phyloP scores from a whole-genome alignment of 2,113 vertebrate species.

The Loxodonta africana region DNA sequence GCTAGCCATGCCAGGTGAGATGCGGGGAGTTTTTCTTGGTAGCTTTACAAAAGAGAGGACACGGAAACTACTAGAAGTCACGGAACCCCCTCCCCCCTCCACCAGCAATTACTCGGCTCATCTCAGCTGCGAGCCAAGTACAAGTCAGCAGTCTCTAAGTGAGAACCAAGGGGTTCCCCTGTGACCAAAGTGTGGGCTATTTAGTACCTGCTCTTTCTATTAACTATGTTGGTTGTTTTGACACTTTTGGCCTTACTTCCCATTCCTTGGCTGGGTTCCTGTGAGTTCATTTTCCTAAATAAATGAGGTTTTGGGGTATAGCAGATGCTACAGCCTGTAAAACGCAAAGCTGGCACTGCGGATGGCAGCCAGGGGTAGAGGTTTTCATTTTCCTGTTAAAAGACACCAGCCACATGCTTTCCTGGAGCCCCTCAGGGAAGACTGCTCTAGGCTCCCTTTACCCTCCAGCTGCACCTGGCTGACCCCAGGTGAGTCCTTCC shows the following conservation, averaged over 20 bases:
- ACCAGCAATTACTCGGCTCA: neutral
- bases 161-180: neutral
- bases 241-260: neutral
- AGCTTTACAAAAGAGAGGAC: neutral
- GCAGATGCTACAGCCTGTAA: neutral
- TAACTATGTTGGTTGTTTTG: accelerated
- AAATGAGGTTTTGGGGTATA: neutral
- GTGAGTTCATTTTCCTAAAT: neutral
- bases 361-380: neutral
- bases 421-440: neutral
- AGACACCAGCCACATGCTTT: neutral
- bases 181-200: neutral
- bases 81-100: neutral
- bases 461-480: neutral
- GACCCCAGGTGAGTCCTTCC: neutral
- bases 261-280: neutral
- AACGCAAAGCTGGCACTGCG: neutral
- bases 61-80: neutral
- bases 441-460: neutral
- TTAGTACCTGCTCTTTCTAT: neutral
- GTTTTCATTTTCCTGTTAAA: neutral
- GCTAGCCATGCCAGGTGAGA: neutral
- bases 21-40: neutral
- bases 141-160: neutral
- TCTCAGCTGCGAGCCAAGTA: neutral